Conservation (phyloP, 2,113 vertebrate species). For the Pyxicephalus adspersus region DNA sequence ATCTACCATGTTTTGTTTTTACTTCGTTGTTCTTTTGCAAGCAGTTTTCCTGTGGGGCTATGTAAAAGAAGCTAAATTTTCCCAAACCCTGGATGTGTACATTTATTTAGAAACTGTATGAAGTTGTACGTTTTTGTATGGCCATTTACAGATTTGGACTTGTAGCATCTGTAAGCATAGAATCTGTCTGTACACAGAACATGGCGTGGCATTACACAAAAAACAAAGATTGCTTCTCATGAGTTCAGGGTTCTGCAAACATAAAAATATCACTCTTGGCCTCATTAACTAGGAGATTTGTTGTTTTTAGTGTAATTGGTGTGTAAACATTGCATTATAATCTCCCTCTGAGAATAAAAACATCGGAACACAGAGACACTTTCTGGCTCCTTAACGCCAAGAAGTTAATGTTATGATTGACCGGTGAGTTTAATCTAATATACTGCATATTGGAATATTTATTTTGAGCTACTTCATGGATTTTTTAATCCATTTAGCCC, state of each 20-base stretch:
- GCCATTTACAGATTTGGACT: too few relatives aligned
- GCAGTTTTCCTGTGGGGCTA: too few relatives aligned
- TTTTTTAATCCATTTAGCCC: neutral
- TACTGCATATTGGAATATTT: slow-evolving; percentile 24
- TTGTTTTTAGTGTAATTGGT: slow-evolving; percentile 26
- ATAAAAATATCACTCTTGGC: slow-evolving; percentile 29
- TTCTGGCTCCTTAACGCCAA: neutral
- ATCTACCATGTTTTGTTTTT: too few relatives aligned
- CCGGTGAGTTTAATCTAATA: neutral
- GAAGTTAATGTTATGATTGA: slow-evolving; percentile 11
- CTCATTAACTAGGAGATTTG: slow-evolving; percentile 17
- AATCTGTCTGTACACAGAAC: too few relatives aligned
- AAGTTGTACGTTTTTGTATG: too few relatives aligned
- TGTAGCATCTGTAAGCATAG: too few relatives aligned
- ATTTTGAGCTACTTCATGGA: slow-evolving; percentile 7
- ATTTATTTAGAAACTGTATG: too few relatives aligned
- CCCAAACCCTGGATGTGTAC: too few relatives aligned
- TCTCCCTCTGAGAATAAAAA: slow-evolving; percentile 1
- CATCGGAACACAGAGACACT: neutral
- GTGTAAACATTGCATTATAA: slow-evolving; percentile 39
- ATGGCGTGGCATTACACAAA: neutral
- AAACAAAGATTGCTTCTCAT: slow-evolving; percentile 24
- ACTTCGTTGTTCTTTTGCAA: too few relatives aligned
- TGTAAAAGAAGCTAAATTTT: too few relatives aligned
- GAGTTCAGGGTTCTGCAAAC: slow-evolving; percentile 42